Base-by-base conservation (phyloP, 2,113 vertebrate species). In the Urocolius indicus region DNA sequence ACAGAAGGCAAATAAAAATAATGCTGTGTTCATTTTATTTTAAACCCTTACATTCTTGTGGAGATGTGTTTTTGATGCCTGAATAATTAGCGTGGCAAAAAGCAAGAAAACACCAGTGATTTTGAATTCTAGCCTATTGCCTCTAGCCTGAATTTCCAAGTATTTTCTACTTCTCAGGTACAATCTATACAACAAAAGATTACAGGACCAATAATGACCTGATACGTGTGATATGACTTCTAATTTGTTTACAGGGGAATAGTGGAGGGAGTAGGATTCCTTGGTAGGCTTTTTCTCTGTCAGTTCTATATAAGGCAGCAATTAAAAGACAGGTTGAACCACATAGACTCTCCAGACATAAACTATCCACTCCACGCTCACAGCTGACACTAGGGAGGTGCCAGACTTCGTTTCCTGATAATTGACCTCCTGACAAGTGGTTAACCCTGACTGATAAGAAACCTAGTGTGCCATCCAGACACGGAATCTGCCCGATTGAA, bases 371-470 rank as follows among this genome's bases (percentile, higher is more conserved):
- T 68, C 23, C 45, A 8, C 8, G 22, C 17, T 66, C 38, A 65
- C 2, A 3, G 11, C 46, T 55, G 51, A 59, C 27, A 16, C 23
- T 55, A 45, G 11, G 17, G 41, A 59, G 46, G 29, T 43, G 11
- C 19, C 20, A 51, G 36, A 13, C 54, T 89, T 81, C 32, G 32
- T 73, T 77, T 68, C 22, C 48, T n/a, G 18, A 19, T 77, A 62
- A 51, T 10, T 82, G 71, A 41, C 27, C 20, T 51, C 75, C 52
- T 62, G 36, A 62, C 58, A 57, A 73, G 48, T 20, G 5, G 30
- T 54, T 46, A 48, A 77, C 0, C 0, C 17, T n/a, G 51, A 62
- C 26, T 48, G 8, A 4, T 10, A 15, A 2, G 11, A 75, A 71
- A 55, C 32, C 32, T 27, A 49, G 20, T 22, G 27, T 34, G 18